These are phyloP conservation scores for Netelia inedita DNA, from an alignment of 2,888 invertebrate genomes.

Conservation along the genomic window DNA sequence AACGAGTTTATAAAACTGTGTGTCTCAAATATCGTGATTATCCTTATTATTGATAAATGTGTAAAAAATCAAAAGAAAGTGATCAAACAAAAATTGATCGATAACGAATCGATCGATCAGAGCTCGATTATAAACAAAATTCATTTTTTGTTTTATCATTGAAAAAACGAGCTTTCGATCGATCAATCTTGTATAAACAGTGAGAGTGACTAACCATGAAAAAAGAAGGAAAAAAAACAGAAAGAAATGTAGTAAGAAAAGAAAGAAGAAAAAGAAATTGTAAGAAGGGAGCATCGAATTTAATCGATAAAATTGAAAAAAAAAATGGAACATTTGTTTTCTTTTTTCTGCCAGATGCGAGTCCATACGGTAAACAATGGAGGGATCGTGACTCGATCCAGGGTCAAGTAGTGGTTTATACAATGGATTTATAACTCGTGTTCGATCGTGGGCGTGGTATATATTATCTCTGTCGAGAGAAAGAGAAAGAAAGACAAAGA, in stretches of 20 bases:
- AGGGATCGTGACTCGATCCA: constrained; percentile 60
- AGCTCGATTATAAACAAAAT: too few species aligned
- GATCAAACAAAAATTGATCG: background rate
- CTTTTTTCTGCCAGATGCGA: background rate
- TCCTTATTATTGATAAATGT: background rate
- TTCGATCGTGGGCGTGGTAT: constrained; percentile 59
- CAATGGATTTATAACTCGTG: constrained; percentile 41
- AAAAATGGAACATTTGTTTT: too few species aligned
- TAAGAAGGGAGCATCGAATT: background rate
- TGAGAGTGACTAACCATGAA: too few species aligned
- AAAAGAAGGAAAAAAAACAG: too few species aligned
- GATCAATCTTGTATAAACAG: too few species aligned
- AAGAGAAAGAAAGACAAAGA: background rate
- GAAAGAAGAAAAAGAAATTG: background rate
- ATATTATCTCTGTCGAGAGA: constrained; percentile 33
- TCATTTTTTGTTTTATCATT: too few species aligned
- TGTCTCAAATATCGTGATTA: constrained; percentile 26
- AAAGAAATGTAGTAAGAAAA: too few species aligned
- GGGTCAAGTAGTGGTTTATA: constrained; percentile 56
- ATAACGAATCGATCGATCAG: background rate
- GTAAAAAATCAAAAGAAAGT: background rate
- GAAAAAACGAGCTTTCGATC: too few species aligned
- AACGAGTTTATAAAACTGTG: background rate
- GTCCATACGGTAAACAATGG: constrained; percentile 37
- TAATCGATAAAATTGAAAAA: background rate